Conservation (phyloP, 2,797 vertebrate species). For the Anguilla marmorata region DNA sequence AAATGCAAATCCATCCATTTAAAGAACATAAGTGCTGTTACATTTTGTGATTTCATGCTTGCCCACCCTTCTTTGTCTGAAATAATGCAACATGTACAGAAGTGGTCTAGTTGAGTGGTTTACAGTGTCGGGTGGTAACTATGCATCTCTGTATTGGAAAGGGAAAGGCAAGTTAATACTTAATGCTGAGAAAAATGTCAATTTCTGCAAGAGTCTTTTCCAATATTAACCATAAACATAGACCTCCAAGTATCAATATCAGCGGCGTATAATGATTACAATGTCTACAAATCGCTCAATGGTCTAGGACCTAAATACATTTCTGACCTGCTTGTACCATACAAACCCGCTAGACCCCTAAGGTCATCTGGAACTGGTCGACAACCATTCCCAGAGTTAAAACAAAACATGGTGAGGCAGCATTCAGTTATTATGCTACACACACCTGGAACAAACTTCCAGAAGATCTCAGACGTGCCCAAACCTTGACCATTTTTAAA, state of each 20-base stretch:
- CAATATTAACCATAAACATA: not conserved
- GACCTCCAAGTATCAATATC: not conserved
- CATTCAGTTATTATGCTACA: too few species aligned
- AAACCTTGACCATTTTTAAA: too few species aligned
- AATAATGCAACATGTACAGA: not conserved
- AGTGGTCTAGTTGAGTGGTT: not conserved
- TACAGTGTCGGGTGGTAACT: not conserved
- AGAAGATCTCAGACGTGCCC: too few species aligned
- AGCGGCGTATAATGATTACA: not conserved
- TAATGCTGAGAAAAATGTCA: not conserved
- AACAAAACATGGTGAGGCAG: too few species aligned
- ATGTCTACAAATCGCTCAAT: too few species aligned
- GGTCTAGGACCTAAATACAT: too few species aligned
- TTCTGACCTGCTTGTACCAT: too few species aligned
- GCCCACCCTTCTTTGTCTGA: not conserved
- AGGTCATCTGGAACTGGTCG: too few species aligned
- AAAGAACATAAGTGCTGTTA: slow-evolving; percentile 7
- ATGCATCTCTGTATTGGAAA: not conserved
- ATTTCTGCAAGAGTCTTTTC: not conserved
- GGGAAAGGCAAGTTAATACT: not conserved
- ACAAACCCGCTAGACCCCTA: too few species aligned
- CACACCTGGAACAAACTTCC: too few species aligned
- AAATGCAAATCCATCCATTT: slow-evolving; percentile 9
- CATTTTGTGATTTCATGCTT: slow-evolving; percentile 12
- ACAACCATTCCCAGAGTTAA: too few species aligned